Evolutionary conservation across 2,888 invertebrate genomes (phyloP).

Genomic region (Plebejus anna): DNA sequence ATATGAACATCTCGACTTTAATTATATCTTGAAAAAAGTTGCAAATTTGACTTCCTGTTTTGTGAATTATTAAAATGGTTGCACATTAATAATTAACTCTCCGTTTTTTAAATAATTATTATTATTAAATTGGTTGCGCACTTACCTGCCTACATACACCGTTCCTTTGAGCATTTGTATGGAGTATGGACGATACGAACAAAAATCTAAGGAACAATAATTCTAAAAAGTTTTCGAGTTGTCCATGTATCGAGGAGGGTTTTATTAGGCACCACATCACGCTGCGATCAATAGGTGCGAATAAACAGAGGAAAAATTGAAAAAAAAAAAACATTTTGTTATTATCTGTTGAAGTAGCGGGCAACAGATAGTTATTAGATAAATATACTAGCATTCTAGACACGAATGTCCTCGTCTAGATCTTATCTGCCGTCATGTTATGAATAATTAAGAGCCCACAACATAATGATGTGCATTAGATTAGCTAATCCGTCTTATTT

Average conservation of each 20-base stretch:
- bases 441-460: conserved; percentile 14
- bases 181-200: not conserved
- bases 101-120: not conserved
- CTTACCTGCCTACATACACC: no score
- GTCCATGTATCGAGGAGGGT: not conserved
- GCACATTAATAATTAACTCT: not conserved
- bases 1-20: not conserved
- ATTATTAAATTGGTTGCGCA: not conserved
- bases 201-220: not conserved
- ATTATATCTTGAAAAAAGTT: conserved; percentile 5
- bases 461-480: conserved; percentile 20
- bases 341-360: no score
- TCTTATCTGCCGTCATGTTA: conserved; percentile 6
- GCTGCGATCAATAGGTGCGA: not conserved
- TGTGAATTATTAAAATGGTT: not conserved
- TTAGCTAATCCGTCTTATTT: conserved; percentile 13
- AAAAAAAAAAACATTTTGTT: not conserved
- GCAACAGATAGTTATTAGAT: not conserved
- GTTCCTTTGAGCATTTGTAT: not conserved
- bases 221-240: no score
- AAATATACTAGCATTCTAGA: conserved; percentile 10
- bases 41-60: not conserved
- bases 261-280: no score
- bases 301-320: not conserved
- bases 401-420: not conserved